Base-by-base conservation (phyloP, 2,113 vertebrate species). In the Equus przewalskii region DNA sequence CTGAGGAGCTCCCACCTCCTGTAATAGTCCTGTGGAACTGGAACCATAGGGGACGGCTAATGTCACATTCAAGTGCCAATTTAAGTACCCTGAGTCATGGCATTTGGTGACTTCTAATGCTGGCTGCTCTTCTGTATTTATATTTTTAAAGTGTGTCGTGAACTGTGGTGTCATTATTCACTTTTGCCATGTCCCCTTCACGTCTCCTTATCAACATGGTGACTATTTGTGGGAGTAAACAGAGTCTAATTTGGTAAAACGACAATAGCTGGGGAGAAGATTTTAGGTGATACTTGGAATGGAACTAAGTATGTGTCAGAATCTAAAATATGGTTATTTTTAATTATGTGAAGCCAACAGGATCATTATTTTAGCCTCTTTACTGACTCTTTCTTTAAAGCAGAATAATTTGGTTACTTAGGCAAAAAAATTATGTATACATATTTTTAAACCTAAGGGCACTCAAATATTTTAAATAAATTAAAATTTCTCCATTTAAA, bases 21-120 rank as follows among this genome's bases (percentile, higher is more conserved):
- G 19, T 75, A 93, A 91, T 91, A 49, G 76, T 85, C 24, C 73
- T 80, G 33, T 30, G 67, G 62, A 97, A 94, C 76, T 84, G 84
- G 91, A 91, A 91, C 44, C 67, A 54, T 1, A 79, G 67, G 84
- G 49, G 85, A 93, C 64, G 13, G 80, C 13, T 88, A 91, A 94
- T 90, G 80, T 90, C 93, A 89, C 44, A 83, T 88, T 76, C 36
- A 89, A 94, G 70, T 86, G n/a, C 24, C 13, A 1, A 87, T 65
- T 83, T 91, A 82, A 78, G 33, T 92, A 79, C 70, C 28, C 15
- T 36, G 64, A 91, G 6, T 41, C 69, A 87, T 49, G 24, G 3
- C 56, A 89, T 80, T 62, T 70, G 75, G 33, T 94, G 79, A 58
- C 36, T 81, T 95, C 30, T 72, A 54, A 94, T 80, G 19, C 15